These are phyloP conservation scores for Hypotaenidia okinawae DNA, from an alignment of 2,797 vertebrate genomes.

Conservation along the genomic window DNA sequence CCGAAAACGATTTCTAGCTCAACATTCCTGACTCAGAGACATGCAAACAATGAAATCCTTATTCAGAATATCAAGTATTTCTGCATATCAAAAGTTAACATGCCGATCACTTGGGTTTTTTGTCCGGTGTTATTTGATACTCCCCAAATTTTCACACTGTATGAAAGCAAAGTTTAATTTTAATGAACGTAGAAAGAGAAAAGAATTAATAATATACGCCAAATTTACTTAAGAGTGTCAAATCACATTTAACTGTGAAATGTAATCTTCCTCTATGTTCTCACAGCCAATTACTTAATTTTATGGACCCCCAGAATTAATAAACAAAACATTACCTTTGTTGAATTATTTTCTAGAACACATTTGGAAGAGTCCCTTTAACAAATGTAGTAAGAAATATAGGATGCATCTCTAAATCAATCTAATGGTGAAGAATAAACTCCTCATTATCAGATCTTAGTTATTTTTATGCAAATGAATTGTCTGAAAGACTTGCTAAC, in stretches of 20 bases:
- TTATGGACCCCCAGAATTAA: neutral
- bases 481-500: neutral
- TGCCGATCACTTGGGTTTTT: neutral
- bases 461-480: neutral
- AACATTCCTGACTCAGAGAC: neutral
- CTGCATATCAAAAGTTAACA: neutral
- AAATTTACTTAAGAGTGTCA: neutral
- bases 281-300: neutral
- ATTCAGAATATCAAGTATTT: neutral
- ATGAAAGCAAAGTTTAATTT: neutral
- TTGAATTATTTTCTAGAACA: neutral
- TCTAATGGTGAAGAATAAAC: neutral
- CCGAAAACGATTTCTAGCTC: neutral
- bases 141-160: neutral
- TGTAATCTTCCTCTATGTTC: neutral
- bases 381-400: neutral
- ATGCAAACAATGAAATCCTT: neutral
- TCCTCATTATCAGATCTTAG: neutral
- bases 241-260: slow-evolving; percentile 4
- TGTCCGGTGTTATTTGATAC: neutral
- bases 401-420: neutral
- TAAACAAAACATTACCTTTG: neutral
- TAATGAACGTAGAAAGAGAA: neutral
- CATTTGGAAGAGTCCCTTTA: neutral
- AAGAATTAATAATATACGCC: neutral